Evolutionary conservation across 2,113 vertebrate genomes (phyloP).

Genomic region (Sturnus vulgaris): DNA sequence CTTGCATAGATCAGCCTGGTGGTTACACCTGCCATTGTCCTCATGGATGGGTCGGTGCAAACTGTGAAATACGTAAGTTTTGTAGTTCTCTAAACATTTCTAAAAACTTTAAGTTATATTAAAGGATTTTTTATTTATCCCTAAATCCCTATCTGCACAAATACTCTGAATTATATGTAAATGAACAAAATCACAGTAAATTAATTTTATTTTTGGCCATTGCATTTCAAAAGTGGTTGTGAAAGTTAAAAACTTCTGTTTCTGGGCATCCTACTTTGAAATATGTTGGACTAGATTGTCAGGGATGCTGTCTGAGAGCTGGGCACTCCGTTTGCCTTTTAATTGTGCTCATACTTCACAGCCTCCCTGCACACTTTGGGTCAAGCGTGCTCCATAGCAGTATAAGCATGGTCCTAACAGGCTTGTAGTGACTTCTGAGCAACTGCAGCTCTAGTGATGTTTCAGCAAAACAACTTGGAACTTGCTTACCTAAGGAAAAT

Average conservation of each 20-base stretch:
- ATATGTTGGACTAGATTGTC: neutral
- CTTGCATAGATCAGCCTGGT: conserved; percentile 91
- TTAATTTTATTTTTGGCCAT: neutral
- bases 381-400: neutral
- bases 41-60: conserved; percentile 93
- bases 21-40: conserved; percentile 92
- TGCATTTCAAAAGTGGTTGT: neutral
- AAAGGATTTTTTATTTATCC: neutral
- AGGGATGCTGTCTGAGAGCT: neutral
- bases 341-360: neutral
- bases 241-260: neutral
- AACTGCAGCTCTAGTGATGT: neutral
- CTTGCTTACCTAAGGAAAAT: neutral
- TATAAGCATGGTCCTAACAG: accelerated
- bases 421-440: neutral
- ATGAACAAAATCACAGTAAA: neutral
- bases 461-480: neutral
- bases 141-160: neutral
- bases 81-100: neutral
- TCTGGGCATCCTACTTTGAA: neutral
- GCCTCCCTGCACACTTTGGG: neutral
- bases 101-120: neutral
- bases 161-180: neutral
- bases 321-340: neutral
- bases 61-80: conserved; percentile 96